These are phyloP conservation scores for Philopotamus ludificatus DNA, from an alignment of 1,140 invertebrate species.

Conservation along the genomic window DNA sequence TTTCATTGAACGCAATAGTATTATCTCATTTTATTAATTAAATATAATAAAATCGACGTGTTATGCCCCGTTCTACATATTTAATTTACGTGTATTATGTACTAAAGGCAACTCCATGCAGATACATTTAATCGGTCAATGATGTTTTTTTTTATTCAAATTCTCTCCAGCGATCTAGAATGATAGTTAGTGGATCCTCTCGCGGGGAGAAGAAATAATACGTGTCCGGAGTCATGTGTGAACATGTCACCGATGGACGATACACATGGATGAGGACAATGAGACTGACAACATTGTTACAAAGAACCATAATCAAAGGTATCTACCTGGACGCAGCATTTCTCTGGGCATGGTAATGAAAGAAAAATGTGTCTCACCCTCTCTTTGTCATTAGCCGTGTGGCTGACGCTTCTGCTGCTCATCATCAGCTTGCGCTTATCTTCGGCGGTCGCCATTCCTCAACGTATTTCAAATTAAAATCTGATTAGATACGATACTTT, in stretches of 20 bases:
- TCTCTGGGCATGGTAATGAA: conserved; percentile 40
- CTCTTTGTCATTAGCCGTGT: conserved; percentile 35
- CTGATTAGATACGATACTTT: too few species aligned
- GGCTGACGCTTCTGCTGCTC: conserved; percentile 37
- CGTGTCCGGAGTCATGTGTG: not conserved
- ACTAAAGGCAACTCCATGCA: too few species aligned
- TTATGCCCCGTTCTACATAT: too few species aligned
- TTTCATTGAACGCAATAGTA: too few species aligned
- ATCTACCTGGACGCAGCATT: conserved; percentile 42
- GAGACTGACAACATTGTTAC: conserved; percentile 9
- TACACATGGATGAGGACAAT: not conserved
- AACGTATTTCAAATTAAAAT: too few species aligned
- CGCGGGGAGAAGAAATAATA: not conserved
- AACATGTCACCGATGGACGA: not conserved
- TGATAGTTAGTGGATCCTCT: too few species aligned
- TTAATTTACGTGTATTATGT: too few species aligned
- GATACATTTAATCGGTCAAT: too few species aligned
- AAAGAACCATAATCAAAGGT: conserved; percentile 20
- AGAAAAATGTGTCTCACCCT: conserved; percentile 42
- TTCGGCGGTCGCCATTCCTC: conserved; percentile 30
- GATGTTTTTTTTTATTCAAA: too few species aligned
- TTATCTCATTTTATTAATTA: too few species aligned
- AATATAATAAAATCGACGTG: too few species aligned
- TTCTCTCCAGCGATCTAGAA: too few species aligned
- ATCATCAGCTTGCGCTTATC: conserved; percentile 34